A percentile compares a stretch with the other conserved stretches of the same genome.
These are phyloP conservation scores for Onthophagus taurus DNA, from an alignment of 1,140 invertebrate species.

Conservation along the genomic window DNA sequence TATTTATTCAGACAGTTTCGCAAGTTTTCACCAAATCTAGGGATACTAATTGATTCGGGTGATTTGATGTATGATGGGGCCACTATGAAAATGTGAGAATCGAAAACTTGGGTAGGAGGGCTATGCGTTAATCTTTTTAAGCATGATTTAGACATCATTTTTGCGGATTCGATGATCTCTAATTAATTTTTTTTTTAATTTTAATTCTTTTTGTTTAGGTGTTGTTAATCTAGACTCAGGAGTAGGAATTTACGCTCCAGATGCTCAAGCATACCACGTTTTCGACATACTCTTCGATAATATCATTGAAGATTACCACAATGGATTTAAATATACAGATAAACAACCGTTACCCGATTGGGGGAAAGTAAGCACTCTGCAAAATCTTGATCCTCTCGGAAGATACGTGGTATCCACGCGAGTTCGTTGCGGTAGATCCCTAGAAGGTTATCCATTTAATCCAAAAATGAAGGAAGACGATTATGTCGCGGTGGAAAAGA, in stretches of 20 bases:
- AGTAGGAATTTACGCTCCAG: slow-evolving; percentile 63
- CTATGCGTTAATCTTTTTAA: too few species aligned
- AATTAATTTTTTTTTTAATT: not conserved
- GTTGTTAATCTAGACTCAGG: slow-evolving; percentile 51
- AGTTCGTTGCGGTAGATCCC: slow-evolving; percentile 60
- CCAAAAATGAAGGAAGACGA: slow-evolving; percentile 58
- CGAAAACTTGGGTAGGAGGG: too few species aligned
- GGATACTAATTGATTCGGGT: too few species aligned
- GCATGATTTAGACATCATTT: not conserved
- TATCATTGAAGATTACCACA: slow-evolving; percentile 69
- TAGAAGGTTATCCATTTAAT: slow-evolving; percentile 67
- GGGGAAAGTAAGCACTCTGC: slow-evolving; percentile 55
- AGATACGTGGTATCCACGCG: slow-evolving; percentile 65
- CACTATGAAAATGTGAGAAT: not conserved
- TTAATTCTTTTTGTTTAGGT: slow-evolving; percentile 35
- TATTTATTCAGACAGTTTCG: too few species aligned
- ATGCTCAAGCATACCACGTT: slow-evolving; percentile 58
- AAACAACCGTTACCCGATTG: slow-evolving; percentile 59
- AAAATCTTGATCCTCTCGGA: slow-evolving; percentile 60
- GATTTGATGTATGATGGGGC: too few species aligned
- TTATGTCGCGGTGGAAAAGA: slow-evolving; percentile 51
- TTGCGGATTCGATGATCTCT: not conserved
- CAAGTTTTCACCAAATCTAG: too few species aligned
- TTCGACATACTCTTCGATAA: slow-evolving; percentile 65
- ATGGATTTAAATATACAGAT: slow-evolving; percentile 48